Percentiles rank a stretch among this genome's conserved stretches.
Conservation (phyloP, 2,888 invertebrate genomes). For the Scaptomyza reducta region DNA sequence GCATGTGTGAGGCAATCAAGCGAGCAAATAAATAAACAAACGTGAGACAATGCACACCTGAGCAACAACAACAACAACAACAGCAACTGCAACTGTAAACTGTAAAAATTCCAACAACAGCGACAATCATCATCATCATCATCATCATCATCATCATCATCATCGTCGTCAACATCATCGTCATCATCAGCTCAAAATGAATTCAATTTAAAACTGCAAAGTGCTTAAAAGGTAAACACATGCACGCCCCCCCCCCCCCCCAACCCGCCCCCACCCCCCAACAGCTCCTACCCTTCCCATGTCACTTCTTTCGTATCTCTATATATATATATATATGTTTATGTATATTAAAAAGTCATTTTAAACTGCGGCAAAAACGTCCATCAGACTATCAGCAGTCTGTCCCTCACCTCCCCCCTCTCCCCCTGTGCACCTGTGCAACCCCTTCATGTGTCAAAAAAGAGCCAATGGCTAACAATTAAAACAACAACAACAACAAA, state of each 20-base stretch:
- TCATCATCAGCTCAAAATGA: constrained; percentile 34
- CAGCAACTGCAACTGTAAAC: constrained; percentile 12
- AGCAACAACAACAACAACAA: constrained; percentile 43
- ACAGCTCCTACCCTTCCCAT: too few species aligned
- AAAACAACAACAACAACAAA: constrained; percentile 9
- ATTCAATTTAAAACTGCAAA: constrained; percentile 55
- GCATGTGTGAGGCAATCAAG: constrained; percentile 64
- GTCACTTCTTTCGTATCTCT: not conserved
- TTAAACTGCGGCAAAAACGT: constrained; percentile 25
- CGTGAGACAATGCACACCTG: constrained; percentile 77
- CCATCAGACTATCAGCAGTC: constrained; percentile 30
- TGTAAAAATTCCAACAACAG: not conserved
- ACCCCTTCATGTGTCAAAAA: not conserved
- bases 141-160: constrained; percentile 42
- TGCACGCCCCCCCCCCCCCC: not conserved
- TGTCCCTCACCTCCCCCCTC: not conserved
- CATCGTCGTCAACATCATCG: constrained; percentile 41
- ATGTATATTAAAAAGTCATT: constrained; percentile 34
- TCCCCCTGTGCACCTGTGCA: not conserved
- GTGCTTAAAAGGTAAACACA: constrained; percentile 49
- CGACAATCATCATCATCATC: constrained; percentile 28
- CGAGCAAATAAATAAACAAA: constrained; percentile 76
- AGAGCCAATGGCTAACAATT: constrained; percentile 37
- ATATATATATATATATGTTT: too few species aligned
- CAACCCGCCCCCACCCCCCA: too few species aligned